phyloP scores from a whole-genome alignment of 2,797 vertebrate species.

The Scolopax bukidnonensis region DNA sequence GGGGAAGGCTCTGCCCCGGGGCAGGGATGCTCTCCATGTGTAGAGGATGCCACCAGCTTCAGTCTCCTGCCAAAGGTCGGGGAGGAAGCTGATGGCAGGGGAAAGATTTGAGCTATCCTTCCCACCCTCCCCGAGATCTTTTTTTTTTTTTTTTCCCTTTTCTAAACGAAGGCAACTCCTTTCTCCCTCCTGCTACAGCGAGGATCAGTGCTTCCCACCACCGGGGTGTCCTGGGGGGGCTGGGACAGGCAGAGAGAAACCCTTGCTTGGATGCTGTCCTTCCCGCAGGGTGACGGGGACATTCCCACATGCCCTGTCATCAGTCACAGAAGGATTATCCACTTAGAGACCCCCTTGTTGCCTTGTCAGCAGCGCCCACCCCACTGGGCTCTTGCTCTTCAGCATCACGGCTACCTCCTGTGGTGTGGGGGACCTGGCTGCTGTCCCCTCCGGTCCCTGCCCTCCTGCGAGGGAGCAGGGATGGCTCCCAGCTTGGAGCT shows the following conservation, averaged over 20 bases:
- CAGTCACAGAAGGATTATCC: background rate
- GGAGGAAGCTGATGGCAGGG: background rate
- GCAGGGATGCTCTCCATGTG: background rate
- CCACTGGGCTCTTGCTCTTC: too few relatives aligned
- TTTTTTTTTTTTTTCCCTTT: background rate
- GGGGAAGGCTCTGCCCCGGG: background rate
- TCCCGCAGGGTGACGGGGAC: fast-evolving
- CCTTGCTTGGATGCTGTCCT: background rate
- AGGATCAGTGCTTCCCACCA: background rate
- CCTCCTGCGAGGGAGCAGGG: background rate
- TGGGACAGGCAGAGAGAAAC: background rate
- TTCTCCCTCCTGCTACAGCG: fast-evolving
- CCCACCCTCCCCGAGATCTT: too few relatives aligned
- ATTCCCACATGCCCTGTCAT: fast-evolving
- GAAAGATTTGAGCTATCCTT: background rate
- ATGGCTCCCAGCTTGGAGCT: background rate
- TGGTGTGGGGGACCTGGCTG: background rate
- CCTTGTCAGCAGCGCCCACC: background rate
- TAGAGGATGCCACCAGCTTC: background rate
- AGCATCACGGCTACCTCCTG: background rate
- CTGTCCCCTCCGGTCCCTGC: background rate
- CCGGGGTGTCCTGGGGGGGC: background rate
- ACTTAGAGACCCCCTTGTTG: fast-evolving
- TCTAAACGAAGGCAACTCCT: background rate
- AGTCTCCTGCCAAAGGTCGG: background rate